Evolutionary conservation across 2,797 vertebrate genomes (phyloP).

Genomic region (Lophius americanus): DNA sequence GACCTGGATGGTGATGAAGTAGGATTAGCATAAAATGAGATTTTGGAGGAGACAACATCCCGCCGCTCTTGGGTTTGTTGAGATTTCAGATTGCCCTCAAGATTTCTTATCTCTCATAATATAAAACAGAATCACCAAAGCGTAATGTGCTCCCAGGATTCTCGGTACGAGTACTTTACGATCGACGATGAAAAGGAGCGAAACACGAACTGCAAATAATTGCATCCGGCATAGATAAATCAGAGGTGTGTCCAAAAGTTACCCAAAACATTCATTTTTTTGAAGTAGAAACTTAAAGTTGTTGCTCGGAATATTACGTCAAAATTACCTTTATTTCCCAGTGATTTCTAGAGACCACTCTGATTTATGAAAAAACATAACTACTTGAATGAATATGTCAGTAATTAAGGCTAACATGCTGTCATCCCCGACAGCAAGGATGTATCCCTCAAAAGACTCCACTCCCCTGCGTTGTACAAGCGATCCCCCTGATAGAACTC

Average conservation of each 20-base stretch:
- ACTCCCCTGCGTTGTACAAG: too few relatives aligned
- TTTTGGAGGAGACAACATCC: slow-evolving; percentile 13
- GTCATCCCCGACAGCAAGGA: too few relatives aligned
- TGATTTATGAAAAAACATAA: too few relatives aligned
- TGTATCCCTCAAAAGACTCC: too few relatives aligned
- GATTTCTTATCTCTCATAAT: slow-evolving; percentile 16
- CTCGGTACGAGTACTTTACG: slow-evolving; percentile 8
- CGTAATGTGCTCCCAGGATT: slow-evolving; percentile 15
- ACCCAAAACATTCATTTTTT: background rate
- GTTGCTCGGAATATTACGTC: background rate
- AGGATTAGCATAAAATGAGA: slow-evolving; percentile 38
- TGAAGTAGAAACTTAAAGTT: background rate
- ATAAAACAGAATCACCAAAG: slow-evolving; percentile 19
- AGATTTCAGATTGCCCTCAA: slow-evolving; percentile 24
- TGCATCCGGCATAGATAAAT: background rate
- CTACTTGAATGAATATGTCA: too few relatives aligned
- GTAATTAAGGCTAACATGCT: too few relatives aligned
- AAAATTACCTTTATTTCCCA: too few relatives aligned
- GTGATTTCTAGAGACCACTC: too few relatives aligned
- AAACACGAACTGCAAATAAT: slow-evolving; percentile 4
- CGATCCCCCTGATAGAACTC: too few relatives aligned
- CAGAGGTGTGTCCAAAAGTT: background rate
- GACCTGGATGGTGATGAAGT: slow-evolving; percentile 38
- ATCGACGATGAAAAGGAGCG: slow-evolving; percentile 3
- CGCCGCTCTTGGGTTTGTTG: slow-evolving; percentile 8